phyloP scores from a whole-genome alignment of 1,140 invertebrate genomes.

The Bradysia coprophila region DNA sequence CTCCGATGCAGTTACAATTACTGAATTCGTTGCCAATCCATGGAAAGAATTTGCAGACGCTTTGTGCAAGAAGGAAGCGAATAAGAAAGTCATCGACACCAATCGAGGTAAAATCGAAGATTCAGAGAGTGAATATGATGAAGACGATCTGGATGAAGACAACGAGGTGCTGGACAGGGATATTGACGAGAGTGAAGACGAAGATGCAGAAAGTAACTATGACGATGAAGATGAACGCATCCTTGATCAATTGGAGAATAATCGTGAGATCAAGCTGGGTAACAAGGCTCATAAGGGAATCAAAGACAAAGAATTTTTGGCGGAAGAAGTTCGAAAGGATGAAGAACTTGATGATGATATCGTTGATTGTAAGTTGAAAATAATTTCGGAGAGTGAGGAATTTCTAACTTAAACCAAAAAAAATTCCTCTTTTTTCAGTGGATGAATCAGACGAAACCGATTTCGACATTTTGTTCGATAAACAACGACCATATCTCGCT shows the following conservation, averaged over 20 bases:
- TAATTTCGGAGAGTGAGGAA: constrained; percentile 23
- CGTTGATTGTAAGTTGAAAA: constrained; percentile 16
- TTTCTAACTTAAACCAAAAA: too few relatives aligned
- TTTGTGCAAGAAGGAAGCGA: constrained; percentile 15
- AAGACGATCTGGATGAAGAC: constrained; percentile 12
- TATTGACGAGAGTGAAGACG: constrained; percentile 17
- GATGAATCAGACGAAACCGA: constrained; percentile 13
- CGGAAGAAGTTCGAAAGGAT: constrained; percentile 8
- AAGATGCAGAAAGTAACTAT: constrained; percentile 17
- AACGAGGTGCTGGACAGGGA: constrained; percentile 10
- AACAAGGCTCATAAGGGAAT: constrained; percentile 8
- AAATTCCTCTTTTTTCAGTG: constrained; percentile 4
- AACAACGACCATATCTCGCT: constrained; percentile 1
- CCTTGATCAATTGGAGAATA: constrained; percentile 7
- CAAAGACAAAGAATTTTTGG: constrained; percentile 7
- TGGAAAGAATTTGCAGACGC: constrained; percentile 16
- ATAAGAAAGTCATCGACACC: constrained; percentile 1
- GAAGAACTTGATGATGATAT: constrained; percentile 11
- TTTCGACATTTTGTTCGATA: constrained; percentile 3
- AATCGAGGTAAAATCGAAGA: neutral
- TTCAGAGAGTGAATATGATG: constrained; percentile 9
- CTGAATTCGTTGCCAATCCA: constrained; percentile 1
- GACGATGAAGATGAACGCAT: constrained; percentile 16
- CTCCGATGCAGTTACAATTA: neutral
- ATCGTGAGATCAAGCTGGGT: too few relatives aligned